Percentiles rank a stretch among this genome's conserved stretches.
Conservation (phyloP, 2,113 vertebrate species). For the Aegithalos caudatus region DNA sequence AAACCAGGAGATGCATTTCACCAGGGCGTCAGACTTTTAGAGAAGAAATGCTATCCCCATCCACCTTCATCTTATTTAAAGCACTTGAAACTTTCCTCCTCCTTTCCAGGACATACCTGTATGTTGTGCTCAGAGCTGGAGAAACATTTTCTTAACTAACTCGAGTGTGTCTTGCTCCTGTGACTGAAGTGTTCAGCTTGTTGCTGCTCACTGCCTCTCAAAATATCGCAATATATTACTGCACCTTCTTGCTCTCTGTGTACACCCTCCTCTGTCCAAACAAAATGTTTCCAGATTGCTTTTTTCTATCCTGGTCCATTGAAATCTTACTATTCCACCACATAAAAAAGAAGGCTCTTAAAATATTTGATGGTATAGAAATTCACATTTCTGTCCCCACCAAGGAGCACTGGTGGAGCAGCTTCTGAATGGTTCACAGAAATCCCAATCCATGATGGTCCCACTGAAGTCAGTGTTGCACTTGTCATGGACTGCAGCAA, state of each 20-base stretch:
- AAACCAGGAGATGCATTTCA: constrained; percentile 37
- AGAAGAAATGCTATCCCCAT: neutral
- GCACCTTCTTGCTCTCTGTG: neutral
- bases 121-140: neutral
- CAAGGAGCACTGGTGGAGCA: neutral
- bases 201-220: neutral
- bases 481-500: neutral
- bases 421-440: neutral
- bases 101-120: neutral
- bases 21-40: neutral
- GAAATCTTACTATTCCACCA: neutral
- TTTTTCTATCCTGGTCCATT: neutral
- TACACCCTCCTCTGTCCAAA: neutral
- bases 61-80: neutral
- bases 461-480: neutral
- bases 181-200: neutral
- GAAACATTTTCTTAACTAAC: neutral
- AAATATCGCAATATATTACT: neutral
- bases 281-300: neutral
- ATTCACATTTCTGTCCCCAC: neutral
- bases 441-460: neutral
- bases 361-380: neutral
- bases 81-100: neutral
- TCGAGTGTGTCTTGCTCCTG: neutral
- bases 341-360: neutral